phyloP scores from a whole-genome alignment of 2,888 invertebrate genomes.

The Nomada ruficornis region DNA sequence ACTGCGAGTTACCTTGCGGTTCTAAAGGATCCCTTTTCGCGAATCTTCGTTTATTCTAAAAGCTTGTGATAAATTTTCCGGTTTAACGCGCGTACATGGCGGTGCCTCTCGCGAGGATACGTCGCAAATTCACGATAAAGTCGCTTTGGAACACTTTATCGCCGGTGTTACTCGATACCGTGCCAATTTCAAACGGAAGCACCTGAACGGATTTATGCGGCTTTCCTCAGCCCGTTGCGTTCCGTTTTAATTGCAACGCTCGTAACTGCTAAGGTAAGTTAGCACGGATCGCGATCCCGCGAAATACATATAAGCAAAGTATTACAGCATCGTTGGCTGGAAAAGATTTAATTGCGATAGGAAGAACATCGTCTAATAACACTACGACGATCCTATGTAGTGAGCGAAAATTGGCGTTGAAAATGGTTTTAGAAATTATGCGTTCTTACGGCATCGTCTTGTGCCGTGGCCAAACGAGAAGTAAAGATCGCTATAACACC shows the following conservation, averaged over 20 bases:
- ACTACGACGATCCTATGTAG: conserved; percentile 7
- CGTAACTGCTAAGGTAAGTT: conserved; percentile 45
- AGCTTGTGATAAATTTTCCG: conserved; percentile 13
- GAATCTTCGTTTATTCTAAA: not conserved
- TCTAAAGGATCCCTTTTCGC: not conserved
- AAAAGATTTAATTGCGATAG: conserved; percentile 32
- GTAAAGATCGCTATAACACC: conserved; percentile 13
- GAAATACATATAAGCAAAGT: conserved; percentile 37
- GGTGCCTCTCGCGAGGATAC: not conserved
- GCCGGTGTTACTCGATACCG: conserved; percentile 35
- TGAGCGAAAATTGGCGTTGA: conserved; percentile 26
- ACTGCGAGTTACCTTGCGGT: too few species aligned
- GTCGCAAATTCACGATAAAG: conserved; percentile 30
- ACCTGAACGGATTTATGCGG: conserved; percentile 34
- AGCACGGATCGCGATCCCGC: conserved; percentile 36
- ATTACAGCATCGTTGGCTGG: conserved; percentile 11
- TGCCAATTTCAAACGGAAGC: conserved; percentile 48
- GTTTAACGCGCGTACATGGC: conserved; percentile 13
- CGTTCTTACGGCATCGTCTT: conserved; percentile 22
- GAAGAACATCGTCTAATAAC: conserved; percentile 22
- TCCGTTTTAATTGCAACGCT: conserved; percentile 47
- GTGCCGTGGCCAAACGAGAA: conserved; percentile 17
- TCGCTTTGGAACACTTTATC: conserved; percentile 26
- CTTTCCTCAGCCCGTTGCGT: conserved; percentile 20
- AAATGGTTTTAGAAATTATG: conserved; percentile 34